Evolutionary conservation across 2,888 invertebrate genomes (phyloP), one percentile per base, ranked within the genome.

Genomic region (Hybos culiciformis): DNA sequence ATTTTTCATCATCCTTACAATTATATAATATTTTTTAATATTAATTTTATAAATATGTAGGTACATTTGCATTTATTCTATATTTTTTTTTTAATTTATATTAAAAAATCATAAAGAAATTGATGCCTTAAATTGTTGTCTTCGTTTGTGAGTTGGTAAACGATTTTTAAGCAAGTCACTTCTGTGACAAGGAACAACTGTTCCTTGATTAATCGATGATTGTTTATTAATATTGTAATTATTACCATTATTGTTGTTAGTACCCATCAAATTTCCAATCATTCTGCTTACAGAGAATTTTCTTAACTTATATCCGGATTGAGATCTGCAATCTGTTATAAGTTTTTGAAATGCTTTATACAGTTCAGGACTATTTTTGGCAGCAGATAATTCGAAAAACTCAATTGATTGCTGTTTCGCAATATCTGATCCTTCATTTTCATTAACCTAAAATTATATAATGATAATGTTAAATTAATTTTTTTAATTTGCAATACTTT

Each of bases 371-470:
- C 78, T 79, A 64, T 83, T 83, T 62, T 84, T 83, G 0, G 83
- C 83, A 7, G 83, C 83, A 18, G 83, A 82, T n/a, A 83, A 78
- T 64, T 85, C 84, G 63, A 78, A 77, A 66, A 84, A 85, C 39
- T 78, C 80, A 50, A 80, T 79, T 17, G 78, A 75, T 59, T 77
- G 72, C 44, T 78, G 74, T 32, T 77, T 70, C 33, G 81, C 80
- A 29, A 78, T 60, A 21, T 75, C 70, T 53, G 79, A 75, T 15
- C 81, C 84, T 58, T 83, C 83, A 44, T 75, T 73, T 57, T 78
- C 78, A 36, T 78, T 73, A 45, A 82, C 78, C 80, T 82, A 72
- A n/a, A n/a, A n/a, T n/a, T n/a, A n/a, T n/a, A n/a, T n/a, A n/a
- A n/a, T n/a, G n/a, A n/a, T n/a, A n/a, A n/a, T n/a, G n/a, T n/a